Evolutionary conservation across 92 coral and sea anemone species (phyloP).

Genomic region (Paramuricea clavata): DNA sequence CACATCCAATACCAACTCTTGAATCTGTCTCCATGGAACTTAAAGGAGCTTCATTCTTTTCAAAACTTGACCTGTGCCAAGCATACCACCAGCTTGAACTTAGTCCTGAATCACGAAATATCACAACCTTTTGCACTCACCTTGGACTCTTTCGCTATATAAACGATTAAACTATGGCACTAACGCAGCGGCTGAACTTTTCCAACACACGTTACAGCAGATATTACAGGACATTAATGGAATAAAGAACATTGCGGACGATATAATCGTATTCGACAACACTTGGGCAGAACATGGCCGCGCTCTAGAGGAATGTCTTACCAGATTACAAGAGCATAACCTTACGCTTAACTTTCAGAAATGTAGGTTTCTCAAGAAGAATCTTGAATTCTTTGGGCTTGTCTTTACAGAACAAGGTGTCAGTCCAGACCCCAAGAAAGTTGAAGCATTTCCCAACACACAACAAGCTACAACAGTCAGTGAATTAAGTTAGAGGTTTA

Average conservation of each 20-base stretch:
- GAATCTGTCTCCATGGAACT: constrained; percentile 31
- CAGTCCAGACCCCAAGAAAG: constrained; percentile 16
- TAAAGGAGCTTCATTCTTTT: constrained; percentile 16
- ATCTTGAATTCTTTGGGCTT: constrained; percentile 70
- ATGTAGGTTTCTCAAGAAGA: constrained; percentile 62
- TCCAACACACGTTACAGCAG: constrained; percentile 70
- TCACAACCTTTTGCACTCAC: constrained; percentile 20
- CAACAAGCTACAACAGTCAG: not conserved
- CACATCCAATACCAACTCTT: constrained; percentile 23
- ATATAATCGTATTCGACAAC: constrained; percentile 69
- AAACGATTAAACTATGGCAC: constrained; percentile 51
- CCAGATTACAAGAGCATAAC: constrained; percentile 56
- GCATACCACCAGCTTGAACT: constrained; percentile 35
- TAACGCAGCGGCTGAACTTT: constrained; percentile 68
- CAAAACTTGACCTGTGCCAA: constrained; percentile 28
- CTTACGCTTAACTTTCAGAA: constrained; percentile 68
- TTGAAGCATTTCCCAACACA: constrained; percentile 29
- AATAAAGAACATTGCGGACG: constrained; percentile 73
- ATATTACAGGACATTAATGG: constrained; percentile 61
- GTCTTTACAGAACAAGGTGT: constrained; percentile 11
- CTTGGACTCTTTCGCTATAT: constrained; percentile 14
- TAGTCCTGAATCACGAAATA: not conserved
- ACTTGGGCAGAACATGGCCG: constrained; percentile 62
- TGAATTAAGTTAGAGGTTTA: constrained; percentile 38
- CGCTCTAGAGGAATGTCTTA: constrained; percentile 55